Base-by-base conservation (phyloP, 2,888 invertebrate species). In the Hydriomena furcata region DNA sequence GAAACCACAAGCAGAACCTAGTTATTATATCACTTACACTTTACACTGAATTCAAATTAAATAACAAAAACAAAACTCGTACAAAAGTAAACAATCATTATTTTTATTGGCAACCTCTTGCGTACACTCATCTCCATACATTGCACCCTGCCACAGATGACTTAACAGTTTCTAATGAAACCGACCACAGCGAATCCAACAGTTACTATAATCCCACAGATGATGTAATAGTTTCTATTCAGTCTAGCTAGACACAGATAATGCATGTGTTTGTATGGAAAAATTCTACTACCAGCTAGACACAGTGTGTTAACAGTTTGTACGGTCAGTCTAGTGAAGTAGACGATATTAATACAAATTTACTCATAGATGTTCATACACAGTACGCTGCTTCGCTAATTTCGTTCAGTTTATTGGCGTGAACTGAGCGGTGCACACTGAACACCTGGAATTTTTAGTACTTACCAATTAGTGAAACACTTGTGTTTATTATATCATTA, bases 271-370 rank as follows among this genome's bases (percentile, higher is more conserved):
- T 31, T 24, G 28, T 30, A 30, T 23, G 17, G n/a, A 2, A 0
- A 20, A 3, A 30, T 31, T 10, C 8, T 42, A 42, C 27, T 32
- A 34, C 7, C 37, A 38, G 32, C 25, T 40, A 28, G 24, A 17
- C 47, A 48, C 24, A 41, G 34, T 4, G 1, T 20, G 0, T n/a
- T 7, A 20, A 7, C 20, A 43, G 34, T 34, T 21, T 3, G 7
- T 42, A 23, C 10, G 27, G 17, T 38, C 44, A 48, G 57, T 51
- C 43, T 56, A 60, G 66, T 83, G 82, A 82, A 75, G 82, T 79
- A 74, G 79, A 45, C 73, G 78, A 65, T 86, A 86, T 84, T 75
- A 74, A 82, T 84, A 85, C 64, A 61, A 63, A 61, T 63, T 66
- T 66, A 72, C 77, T 73, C 73, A 79, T 68, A 66, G 42, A 44